Percentiles rank a stretch among this genome's conserved stretches.
Conservation (phyloP, 1,140 invertebrate species). For the Leucophenga varia region DNA sequence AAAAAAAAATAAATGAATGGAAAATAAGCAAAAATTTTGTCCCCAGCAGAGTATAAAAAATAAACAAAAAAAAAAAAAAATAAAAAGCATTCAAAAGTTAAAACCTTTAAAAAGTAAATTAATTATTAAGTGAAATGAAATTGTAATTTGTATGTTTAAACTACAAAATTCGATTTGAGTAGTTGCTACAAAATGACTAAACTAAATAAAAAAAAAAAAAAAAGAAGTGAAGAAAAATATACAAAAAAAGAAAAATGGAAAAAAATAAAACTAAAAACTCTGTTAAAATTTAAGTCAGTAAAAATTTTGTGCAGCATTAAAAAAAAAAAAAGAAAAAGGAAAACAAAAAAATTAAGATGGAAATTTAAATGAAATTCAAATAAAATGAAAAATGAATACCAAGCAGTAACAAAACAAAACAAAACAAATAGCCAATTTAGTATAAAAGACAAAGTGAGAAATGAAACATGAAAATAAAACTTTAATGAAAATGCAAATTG, state of each 20-base stretch:
- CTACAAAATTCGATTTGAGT: constrained; percentile 13
- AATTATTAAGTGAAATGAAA: constrained; percentile 26
- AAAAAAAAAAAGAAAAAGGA: constrained; percentile 7
- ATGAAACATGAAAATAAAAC: constrained; percentile 18
- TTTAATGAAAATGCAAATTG: constrained; percentile 33
- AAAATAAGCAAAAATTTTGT: not conserved
- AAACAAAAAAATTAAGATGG: not conserved
- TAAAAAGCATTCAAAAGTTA: constrained; percentile 7
- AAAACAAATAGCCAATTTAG: constrained; percentile 53
- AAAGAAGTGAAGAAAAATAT: no score
- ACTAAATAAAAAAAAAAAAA: not conserved
- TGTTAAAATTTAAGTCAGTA: constrained; percentile 41
- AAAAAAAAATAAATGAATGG: not conserved
- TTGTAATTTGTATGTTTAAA: no score
- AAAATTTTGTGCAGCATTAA: no score
- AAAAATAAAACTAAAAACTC: constrained; percentile 13
- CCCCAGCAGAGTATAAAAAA: constrained; percentile 5
- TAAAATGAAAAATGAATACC: constrained; percentile 41
- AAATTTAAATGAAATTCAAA: constrained; percentile 7
- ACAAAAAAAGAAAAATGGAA: no score
- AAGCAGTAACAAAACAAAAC: constrained; percentile 29
- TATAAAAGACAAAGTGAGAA: constrained; percentile 26
- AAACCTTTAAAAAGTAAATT: constrained; percentile 23
- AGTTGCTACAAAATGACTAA: constrained; percentile 12
- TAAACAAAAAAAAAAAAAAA: constrained; percentile 4